Percentiles rank a stretch among this genome's conserved stretches.
phyloP scores from a whole-genome alignment of 2,888 invertebrate genomes.

The Vanessa cardui region DNA sequence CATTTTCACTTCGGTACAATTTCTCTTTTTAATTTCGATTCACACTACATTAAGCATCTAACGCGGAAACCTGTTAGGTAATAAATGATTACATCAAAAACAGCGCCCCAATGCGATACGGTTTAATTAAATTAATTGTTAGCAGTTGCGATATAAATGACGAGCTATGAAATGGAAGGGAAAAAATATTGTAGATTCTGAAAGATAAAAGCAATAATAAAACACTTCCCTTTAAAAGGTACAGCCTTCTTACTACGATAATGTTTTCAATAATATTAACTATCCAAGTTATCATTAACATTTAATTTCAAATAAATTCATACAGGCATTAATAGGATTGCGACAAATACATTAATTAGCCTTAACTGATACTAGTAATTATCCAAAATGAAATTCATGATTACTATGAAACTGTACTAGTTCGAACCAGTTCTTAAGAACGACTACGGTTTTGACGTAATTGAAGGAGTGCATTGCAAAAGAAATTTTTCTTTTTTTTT shows the following conservation, averaged over 20 bases:
- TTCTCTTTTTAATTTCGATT: slow-evolving; percentile 31
- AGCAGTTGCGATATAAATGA: slow-evolving; percentile 78
- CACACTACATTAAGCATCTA: slow-evolving; percentile 44
- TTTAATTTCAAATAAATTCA: too few species aligned
- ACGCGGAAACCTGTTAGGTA: slow-evolving; percentile 55
- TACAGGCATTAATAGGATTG: too few species aligned
- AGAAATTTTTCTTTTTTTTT: too few species aligned
- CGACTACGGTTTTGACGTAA: too few species aligned
- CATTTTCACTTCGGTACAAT: slow-evolving; percentile 11
- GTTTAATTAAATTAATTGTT: slow-evolving; percentile 80
- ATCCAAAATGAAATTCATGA: too few species aligned
- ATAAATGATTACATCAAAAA: slow-evolving; percentile 70
- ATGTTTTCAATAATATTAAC: slow-evolving; percentile 7
- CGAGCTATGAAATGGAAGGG: slow-evolving; percentile 66
- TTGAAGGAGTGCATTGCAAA: too few species aligned
- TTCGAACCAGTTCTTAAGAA: too few species aligned
- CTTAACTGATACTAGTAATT: too few species aligned
- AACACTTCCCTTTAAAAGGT: slow-evolving; percentile 67
- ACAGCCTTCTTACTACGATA: slow-evolving; percentile 49
- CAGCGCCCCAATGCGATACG: slow-evolving; percentile 65
- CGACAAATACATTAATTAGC: too few species aligned
- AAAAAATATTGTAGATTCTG: slow-evolving; percentile 68
- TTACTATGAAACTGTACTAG: too few species aligned
- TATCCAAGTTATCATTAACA: too few species aligned
- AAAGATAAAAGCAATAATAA: slow-evolving; percentile 79